phyloP scores from a whole-genome alignment of 2,113 vertebrate species.

The Istiophorus platypterus region DNA sequence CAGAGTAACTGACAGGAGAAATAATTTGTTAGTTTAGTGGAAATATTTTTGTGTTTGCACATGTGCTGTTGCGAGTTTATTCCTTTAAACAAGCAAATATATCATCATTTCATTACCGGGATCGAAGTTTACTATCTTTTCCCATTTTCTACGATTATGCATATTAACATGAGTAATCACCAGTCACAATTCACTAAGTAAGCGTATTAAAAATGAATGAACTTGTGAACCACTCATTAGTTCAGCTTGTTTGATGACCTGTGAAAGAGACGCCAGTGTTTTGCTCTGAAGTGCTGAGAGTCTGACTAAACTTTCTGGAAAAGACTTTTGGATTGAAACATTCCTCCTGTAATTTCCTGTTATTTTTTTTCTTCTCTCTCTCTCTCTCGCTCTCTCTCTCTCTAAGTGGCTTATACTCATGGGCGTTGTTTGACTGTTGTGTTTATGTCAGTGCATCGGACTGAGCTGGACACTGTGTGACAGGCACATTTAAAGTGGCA shows the following conservation, averaged over 20 bases:
- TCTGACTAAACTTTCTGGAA: constrained; percentile 49
- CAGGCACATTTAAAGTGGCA: constrained; percentile 56
- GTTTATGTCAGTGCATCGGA: constrained; percentile 63
- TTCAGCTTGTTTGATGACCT: background rate
- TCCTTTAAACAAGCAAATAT: background rate
- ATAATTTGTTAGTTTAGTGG: background rate
- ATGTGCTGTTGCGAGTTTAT: background rate
- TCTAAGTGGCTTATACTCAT: constrained; percentile 72
- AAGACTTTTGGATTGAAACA: constrained; percentile 57
- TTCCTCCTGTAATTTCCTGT: constrained; percentile 75
- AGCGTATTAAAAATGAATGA: background rate
- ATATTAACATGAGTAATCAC: background rate
- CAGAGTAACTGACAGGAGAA: no score
- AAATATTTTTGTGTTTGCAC: background rate
- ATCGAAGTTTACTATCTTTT: background rate
- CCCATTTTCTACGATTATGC: background rate
- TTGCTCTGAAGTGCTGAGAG: constrained; percentile 17
- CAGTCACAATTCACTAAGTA: background rate
- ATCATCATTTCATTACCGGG: background rate
- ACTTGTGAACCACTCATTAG: background rate
- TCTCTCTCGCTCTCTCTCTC: no score
- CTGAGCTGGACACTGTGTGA: constrained; percentile 42
- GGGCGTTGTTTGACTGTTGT: constrained; percentile 62
- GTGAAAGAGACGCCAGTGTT: constrained; percentile 6
- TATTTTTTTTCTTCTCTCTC: constrained; percentile 37